Evolutionary conservation across 2,797 vertebrate genomes (phyloP).

Genomic region (Silurus lanzhouensis): DNA sequence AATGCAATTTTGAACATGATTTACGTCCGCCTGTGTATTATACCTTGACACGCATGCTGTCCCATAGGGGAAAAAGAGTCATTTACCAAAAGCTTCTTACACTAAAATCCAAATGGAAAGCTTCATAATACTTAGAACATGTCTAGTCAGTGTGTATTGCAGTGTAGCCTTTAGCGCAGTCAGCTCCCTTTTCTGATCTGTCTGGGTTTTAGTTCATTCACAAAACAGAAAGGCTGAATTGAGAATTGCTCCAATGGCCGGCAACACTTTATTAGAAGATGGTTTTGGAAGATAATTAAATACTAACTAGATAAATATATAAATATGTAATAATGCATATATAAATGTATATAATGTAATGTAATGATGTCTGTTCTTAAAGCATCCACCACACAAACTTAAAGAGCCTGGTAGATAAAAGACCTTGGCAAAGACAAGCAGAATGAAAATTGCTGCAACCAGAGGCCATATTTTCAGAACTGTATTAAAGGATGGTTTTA

Average conservation of each 20-base stretch:
- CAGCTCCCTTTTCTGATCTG: neutral
- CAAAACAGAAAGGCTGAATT: constrained; percentile 13
- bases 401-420: too few relatives aligned
- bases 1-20: constrained; percentile 22
- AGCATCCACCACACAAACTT: too few relatives aligned
- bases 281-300: neutral
- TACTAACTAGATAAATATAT: neutral
- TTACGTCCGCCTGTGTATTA: constrained; percentile 15
- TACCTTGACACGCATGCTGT: constrained; percentile 26
- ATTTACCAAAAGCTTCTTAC: constrained; percentile 53
- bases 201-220: constrained; percentile 31
- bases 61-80: constrained; percentile 35
- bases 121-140: constrained; percentile 36
- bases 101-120: constrained; percentile 45
- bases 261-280: neutral
- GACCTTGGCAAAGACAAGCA: too few relatives aligned
- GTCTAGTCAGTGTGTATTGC: constrained; percentile 9
- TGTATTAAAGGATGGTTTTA: too few relatives aligned
- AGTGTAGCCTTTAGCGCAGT: constrained; percentile 12
- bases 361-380: too few relatives aligned
- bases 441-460: too few relatives aligned
- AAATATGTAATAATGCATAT: too few relatives aligned
- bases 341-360: too few relatives aligned
- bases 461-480: too few relatives aligned
- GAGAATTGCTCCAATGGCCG: neutral